Conservation (phyloP, 2,888 invertebrate species). For the Acheta domesticus region DNA sequence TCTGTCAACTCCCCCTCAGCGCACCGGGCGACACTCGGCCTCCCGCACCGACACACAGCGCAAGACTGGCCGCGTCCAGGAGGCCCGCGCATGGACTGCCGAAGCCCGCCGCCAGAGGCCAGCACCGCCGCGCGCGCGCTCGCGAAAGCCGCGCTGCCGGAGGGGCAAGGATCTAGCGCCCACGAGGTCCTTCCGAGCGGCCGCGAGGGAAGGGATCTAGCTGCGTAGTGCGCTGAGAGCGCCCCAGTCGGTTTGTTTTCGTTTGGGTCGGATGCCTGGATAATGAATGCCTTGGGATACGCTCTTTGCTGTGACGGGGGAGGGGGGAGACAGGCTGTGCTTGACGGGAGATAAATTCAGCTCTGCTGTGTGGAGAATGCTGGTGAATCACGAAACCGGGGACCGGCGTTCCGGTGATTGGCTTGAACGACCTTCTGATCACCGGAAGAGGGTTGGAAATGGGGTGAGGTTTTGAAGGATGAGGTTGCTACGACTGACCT, state of each 20-base stretch:
- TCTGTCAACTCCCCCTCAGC: neutral
- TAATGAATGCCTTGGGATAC: slow-evolving; percentile 18
- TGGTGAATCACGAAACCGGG: neutral
- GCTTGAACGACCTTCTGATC: neutral
- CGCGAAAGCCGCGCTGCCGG: neutral
- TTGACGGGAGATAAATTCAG: slow-evolving; percentile 18
- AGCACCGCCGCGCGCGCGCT: neutral
- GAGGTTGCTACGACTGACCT: neutral
- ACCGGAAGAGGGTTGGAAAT: neutral
- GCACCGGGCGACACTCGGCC: neutral
- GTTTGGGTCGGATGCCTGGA: slow-evolving; percentile 8
- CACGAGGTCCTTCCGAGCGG: neutral
- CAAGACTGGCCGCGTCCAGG: neutral
- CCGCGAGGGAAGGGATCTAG: neutral
- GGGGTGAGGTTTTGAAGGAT: neutral
- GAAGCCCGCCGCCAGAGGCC: neutral
- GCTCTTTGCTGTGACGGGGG: neutral
- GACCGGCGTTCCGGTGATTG: neutral
- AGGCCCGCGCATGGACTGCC: neutral
- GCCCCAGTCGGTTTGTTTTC: neutral
- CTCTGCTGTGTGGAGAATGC: neutral
- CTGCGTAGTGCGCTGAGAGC: neutral
- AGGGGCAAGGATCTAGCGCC: neutral
- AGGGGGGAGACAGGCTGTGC: neutral
- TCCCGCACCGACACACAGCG: slow-evolving; percentile 18